Evolutionary conservation across 64 coral and sea anemone genomes (phyloP).

Genomic region (Dendrophyllia cribrosa): DNA sequence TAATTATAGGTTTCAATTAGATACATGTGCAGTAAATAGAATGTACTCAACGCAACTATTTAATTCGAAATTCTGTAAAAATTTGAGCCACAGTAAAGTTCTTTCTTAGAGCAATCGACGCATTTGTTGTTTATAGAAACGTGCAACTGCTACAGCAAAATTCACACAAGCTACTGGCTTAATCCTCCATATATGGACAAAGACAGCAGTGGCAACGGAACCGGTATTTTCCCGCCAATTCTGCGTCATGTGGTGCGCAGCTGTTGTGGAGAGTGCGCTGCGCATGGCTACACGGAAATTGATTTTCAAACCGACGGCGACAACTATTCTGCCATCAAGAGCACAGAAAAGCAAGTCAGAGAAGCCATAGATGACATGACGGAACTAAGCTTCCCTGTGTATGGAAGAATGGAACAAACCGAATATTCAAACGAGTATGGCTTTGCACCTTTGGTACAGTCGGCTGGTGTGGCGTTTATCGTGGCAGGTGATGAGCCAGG

Average conservation of each 20-base stretch:
- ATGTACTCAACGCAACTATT: too few species aligned
- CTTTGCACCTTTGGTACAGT: conserved; percentile 79
- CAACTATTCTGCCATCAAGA: conserved; percentile 40
- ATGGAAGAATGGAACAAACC: conserved; percentile 60
- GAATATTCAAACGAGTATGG: conserved; percentile 72
- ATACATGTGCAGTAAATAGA: too few species aligned
- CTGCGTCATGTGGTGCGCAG: conserved; percentile 42
- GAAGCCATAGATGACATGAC: conserved; percentile 53
- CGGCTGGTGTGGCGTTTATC: conserved; percentile 83
- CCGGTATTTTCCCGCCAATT: conserved; percentile 85
- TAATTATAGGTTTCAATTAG: too few species aligned
- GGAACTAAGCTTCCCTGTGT: conserved; percentile 77
- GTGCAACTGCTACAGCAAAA: conserved; percentile 79
- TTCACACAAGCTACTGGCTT: conserved; percentile 91
- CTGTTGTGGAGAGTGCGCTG: conserved; percentile 81
- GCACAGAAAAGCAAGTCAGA: conserved; percentile 62
- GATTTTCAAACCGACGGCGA: conserved; percentile 58
- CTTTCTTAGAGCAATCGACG: too few species aligned
- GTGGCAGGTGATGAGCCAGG: conserved; percentile 63
- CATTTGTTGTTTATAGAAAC: conserved; percentile 74
- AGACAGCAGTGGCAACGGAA: conserved; percentile 4
- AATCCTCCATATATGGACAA: conserved; percentile 77
- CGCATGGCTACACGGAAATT: conserved; percentile 53
- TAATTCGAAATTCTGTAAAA: too few species aligned
- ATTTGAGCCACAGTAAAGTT: too few species aligned